Evolutionary conservation across 2,797 vertebrate species (phyloP), one percentile per base, ranked within the genome.

Genomic region (Vireo griseus): DNA sequence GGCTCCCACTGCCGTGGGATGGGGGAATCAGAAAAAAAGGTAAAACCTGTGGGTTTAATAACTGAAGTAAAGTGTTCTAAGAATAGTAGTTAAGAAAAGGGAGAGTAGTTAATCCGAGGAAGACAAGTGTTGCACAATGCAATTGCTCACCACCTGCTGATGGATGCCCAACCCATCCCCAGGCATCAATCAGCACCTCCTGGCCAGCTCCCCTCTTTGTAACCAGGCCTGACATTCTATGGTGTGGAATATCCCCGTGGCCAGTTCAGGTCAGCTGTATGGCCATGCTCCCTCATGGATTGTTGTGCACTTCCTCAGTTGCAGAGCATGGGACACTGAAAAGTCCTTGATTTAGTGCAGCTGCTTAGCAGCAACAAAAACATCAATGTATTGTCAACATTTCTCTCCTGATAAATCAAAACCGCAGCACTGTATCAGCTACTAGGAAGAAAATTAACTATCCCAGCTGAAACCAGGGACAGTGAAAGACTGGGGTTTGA

Each of bases 1-100:
- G 22, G 0, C 12, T 24, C 8, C 8, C 8, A 25, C 21, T 6
- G 1, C 1, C 0, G 29, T 47, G 31, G 35, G 31, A 42, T 54
- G 31, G 18, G 37, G 22, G 10, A 61, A 24, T 67, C 11, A 31
- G 14, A 35, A 47, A 26, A 45, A 59, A 35, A 35, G 12, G 40
- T 28, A 40, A 47, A 80, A 67, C 28, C 13, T 33, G 24, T 51
- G 45, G 7, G 11, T 58, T 58, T 57, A 39, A 33, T 58, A 17
- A 45, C 18, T 58, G 52, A 39, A 45, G 16, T 58, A 16, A 58
- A 33, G 5, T 33, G 2, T 35, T 35, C 35, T 31, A 45, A 45
- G 42, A 33, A 18, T 58, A 65, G 57, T 29, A 45, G 31, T 55
- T 40, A 80, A 51, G 44, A 58, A 51, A 52, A 52, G 7, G 25